Base-by-base conservation (phyloP, 2,888 invertebrate species). In the Synergus umbraculus region DNA sequence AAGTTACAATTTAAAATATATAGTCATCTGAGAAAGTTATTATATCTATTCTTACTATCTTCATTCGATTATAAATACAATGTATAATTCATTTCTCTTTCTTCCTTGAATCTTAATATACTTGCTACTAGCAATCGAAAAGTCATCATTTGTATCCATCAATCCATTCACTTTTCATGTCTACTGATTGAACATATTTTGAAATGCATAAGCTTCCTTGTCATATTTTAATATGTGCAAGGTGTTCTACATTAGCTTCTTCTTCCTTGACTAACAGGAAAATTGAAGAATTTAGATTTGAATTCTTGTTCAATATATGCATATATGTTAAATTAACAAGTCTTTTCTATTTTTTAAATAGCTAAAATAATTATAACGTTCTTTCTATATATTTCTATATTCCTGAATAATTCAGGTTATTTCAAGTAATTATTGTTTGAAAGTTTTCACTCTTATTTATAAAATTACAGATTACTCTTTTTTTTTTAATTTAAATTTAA, bases 101-200 rank as follows among this genome's bases (percentile, higher is more conserved):
- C 49, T 73, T 58, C 54, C 73, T 41, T 37, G 73, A 73, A 73
- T 37, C 37, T 29, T 73, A 73, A 73, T 73, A 54, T 73, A 73
- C 15, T 73, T 73, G 41, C 73, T 58, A 73, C 73, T 7, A 73
- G 73, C 73, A 73, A 49, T 54, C 37, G 73, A 73, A 54, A 73
- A 73, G 73, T 73, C 73, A 73, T 73, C 73, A 73, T 73, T 73
- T 73, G 73, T 73, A 73, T 73, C 54, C 73, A 73, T 73, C 73
- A 73, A 58, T 73, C 73, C 73, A 73, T 73, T 73, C 73, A 54
- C 73, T 73, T 73, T 73, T 73, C 49, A n/a, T 73, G 73, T n/a
- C 73, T 73, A 29, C 3, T 13, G 49, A 13, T 44, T 29, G 49
- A 37, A 37, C 73, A n/a, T 41, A 41, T 54, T 73, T 49, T 58